These are phyloP conservation scores for Alosa sapidissima DNA, from an alignment of 2,797 vertebrate genomes.

Conservation along the genomic window DNA sequence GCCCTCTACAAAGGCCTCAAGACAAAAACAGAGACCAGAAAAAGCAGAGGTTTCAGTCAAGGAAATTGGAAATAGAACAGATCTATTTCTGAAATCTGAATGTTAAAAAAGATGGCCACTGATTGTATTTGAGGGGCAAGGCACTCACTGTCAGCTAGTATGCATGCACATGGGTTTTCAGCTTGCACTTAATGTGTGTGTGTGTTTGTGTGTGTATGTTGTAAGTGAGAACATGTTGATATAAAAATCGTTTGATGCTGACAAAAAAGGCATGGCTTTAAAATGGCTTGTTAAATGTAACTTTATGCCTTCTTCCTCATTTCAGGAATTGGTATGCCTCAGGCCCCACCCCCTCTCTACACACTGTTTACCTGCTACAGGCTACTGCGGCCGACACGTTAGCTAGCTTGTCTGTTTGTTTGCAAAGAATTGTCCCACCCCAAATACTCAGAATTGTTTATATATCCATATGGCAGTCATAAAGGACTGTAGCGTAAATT, in stretches of 20 bases:
- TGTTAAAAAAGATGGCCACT: conserved; percentile 38
- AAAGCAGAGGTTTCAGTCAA: not conserved
- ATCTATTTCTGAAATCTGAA: conserved; percentile 17
- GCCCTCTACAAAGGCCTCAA: not conserved
- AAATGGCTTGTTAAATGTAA: no score
- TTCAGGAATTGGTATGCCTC: no score
- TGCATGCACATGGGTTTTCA: not conserved
- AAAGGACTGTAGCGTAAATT: no score
- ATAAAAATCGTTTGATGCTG: not conserved
- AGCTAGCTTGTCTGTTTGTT: no score
- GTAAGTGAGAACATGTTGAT: not conserved
- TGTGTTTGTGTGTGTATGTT: not conserved
- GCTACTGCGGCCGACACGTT: no score
- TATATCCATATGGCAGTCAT: no score
- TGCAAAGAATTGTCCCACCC: no score
- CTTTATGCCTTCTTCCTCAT: no score
- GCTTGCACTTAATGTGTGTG: not conserved
- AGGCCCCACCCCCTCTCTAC: no score
- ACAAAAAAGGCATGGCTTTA: not conserved
- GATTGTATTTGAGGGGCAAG: conserved; percentile 45
- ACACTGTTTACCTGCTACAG: no score
- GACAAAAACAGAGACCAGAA: conserved; percentile 9
- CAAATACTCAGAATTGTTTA: no score
- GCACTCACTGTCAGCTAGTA: conserved; percentile 30
- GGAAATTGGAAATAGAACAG: conserved; percentile 31